Evolutionary conservation across 2,113 vertebrate genomes (phyloP), one percentile per base, ranked within the genome.

Genomic region (Apistogramma diplotaenia): DNA sequence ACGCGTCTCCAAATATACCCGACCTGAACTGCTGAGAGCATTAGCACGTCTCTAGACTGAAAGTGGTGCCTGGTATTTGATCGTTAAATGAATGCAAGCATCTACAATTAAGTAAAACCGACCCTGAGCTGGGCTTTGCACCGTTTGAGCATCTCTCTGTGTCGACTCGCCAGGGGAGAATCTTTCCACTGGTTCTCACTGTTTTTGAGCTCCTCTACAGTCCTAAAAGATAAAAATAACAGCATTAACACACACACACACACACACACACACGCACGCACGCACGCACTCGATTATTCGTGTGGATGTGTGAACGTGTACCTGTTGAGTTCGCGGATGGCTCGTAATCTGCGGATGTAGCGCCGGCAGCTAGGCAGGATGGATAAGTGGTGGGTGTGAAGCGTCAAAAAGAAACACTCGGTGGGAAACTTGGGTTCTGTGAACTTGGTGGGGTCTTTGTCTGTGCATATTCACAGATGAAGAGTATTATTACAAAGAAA

Each of bases 41-140:
- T 51, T 27, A 31, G 6, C 18, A 37, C 3, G 29, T 57, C 4
- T 67, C 73, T 37, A 61, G 43, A 51, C 18, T 15, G 43, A 70
- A 51, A 51, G 0, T 51, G 18, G 3, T 70, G 16, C 25, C 31
- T 7, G 25, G 0, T 29, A 18, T 29, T 25, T 49, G 27, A 74
- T 65, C 35, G 79, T 10, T 61, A 23, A 43, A 49, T 31, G 3
- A 67, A 31, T 4, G 4, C 25, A 40, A 85, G 16, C 25, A 73
- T 73, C 23, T 35, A 43, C 1, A 49, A 65, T 8, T 2, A 74
- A 19, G n/a, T n/a, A 33, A 61, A 53, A 94, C 96, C 83, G 31
- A 99, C 98, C 97, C 99, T 99, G 1, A 99, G 97, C 91, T 99
- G 98, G 10, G 98, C 98, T 95, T 99, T 99, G 95, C 98, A 99